Base-by-base conservation (phyloP, 2,888 invertebrate species). In the Drosophila kuntzei region DNA sequence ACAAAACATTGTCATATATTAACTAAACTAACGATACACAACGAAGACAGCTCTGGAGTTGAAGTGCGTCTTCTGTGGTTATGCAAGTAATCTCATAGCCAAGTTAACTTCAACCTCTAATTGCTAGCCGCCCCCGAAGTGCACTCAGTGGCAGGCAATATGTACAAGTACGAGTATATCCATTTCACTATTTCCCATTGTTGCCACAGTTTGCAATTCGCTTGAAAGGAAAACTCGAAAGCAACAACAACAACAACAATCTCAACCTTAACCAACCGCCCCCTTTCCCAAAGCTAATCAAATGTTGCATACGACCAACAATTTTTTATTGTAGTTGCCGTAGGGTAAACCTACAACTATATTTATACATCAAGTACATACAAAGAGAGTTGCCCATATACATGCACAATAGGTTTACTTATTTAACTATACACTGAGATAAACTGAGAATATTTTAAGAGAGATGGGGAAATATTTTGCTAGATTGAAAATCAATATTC, bases 251-350 rank as follows among this genome's bases (percentile, higher is more conserved):
- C 16, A 25, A 44, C 44, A 44, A 46, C 46, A 29, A 20, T 32
- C 29, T 32, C 29, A 47, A 47, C 18, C 18, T 32, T 18, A 47
- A 32, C 11, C 46, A 18, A 1, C 57, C 46, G 47, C 41, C 71
- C 57, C 75, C 49, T 59, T 68, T 72, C 76, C 65, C 71, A 76
- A 41, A 70, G 79, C 87, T 85, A 85, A 85, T 85, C 85, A 85
- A 88, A 85, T 85, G 85, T 80, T 88, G 73, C 81, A 88, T 64
- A 70, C 72, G 72, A 67, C 78, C 61, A 81, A 69, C 80, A 72
- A 64, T 85, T 86, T 55, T 87, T 86, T 87, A 80, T 85, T 87
- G 83, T 84, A 65, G 63, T 69, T 76, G 85, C 84, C 87, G 64
- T 76, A 63, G 84, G 84, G 79, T 62, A 46, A 53, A 43, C 47